Conservation (phyloP, 2,113 vertebrate species). For the Manacus vitellinus region DNA sequence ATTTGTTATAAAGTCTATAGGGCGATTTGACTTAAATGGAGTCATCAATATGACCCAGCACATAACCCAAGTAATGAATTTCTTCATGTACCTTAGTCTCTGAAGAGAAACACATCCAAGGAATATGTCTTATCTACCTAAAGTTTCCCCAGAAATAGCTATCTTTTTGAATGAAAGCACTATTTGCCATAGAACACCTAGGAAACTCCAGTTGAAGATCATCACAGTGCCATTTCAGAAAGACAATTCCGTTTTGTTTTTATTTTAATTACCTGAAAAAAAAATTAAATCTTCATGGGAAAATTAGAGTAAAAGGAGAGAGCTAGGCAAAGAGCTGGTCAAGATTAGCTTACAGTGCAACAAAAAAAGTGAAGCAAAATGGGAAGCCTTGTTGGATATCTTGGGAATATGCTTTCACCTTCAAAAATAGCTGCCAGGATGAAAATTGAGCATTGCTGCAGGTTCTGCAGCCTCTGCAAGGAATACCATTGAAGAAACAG, state of each 20-base stretch:
- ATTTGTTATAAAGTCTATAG: neutral
- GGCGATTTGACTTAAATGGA: neutral
- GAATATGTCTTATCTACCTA: neutral
- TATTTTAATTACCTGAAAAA: neutral
- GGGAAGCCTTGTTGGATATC: neutral
- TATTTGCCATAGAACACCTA: neutral
- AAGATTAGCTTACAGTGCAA: neutral
- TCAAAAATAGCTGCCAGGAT: neutral
- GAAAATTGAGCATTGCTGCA: neutral
- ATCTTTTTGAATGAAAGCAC: neutral
- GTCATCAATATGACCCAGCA: neutral
- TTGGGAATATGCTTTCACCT: neutral
- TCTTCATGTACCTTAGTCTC: neutral
- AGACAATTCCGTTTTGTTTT: neutral
- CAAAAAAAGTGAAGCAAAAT: neutral
- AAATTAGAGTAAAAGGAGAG: neutral
- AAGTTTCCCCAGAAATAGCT: neutral
- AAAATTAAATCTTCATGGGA: neutral
- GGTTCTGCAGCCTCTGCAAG: neutral
- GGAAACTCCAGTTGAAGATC: neutral
- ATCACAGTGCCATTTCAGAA: neutral
- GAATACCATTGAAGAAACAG: neutral
- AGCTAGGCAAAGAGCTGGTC: neutral
- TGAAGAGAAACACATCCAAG: slow-evolving; percentile 1
- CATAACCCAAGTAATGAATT: slow-evolving; percentile 8